Evolutionary conservation across 2,888 invertebrate genomes (phyloP), one percentile per base, ranked within the genome.

Genomic region (Dendrolimus houi): DNA sequence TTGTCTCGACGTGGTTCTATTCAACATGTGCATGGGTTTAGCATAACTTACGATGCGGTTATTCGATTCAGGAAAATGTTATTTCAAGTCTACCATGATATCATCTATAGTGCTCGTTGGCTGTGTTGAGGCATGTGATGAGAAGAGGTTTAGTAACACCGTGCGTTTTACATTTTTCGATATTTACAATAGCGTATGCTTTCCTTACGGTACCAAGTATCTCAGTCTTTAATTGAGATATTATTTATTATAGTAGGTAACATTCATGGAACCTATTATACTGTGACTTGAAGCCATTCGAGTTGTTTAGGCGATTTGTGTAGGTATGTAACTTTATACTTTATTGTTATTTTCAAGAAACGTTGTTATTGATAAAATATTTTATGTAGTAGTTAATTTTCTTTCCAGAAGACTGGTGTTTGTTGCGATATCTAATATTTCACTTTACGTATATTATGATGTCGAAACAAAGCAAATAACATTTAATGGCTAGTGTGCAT

Each of bases 101-200:
- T 80, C 83, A 87, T 84, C 87, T 89, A 89, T 87, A 77, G 89
- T 89, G 90, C 90, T 85, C 83, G 72, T 87, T 87, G 86, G 88
- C 87, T 85, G 90, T 90, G 90, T 89, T 78, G 77, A 89, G 89
- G 90, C 90, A 84, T 85, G 89, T 89, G 89, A 88, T 87, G 84
- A 88, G 83, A 87, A 87, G 87, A 86, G 85, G 81, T 87, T 59
- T 87, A 88, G 88, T 90, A 88, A 89, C 88, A 90, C 88, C 86
- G 90, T 90, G 90, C 90, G 77, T 75, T 69, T 78, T 82, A 84
- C 77, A 84, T 80, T 75, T 85, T 83, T 82, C 85, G 85, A 81
- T 89, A 89, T 90, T 81, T 90, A 89, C 89, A 89, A 74, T 81
- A 84, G 86, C 87, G 66, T 69, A 66, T 77, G 69, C 66, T 70